Evolutionary conservation across 2,888 invertebrate genomes (phyloP).

Genomic region (Dorcus parallelipipedus): DNA sequence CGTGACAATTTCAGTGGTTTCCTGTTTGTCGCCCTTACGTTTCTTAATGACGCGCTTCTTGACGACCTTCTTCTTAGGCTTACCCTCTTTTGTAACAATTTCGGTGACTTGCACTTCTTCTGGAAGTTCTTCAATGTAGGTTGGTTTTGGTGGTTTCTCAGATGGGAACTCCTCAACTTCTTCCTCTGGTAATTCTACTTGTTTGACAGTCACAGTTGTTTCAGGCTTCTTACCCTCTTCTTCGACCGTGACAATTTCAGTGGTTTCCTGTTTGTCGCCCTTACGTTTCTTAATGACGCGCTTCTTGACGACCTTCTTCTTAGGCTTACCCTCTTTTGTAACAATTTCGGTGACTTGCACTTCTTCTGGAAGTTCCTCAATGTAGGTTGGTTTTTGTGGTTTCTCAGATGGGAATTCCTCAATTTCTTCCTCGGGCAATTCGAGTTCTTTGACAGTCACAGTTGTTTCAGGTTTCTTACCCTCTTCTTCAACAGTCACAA

Average conservation of each 20-base stretch:
- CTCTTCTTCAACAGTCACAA: conserved; percentile 38
- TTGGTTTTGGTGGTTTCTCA: conserved; percentile 19
- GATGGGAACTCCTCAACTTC: conserved; percentile 24
- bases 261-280: conserved; percentile 46
- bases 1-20: conserved; percentile 34
- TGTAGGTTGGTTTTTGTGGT: not conserved
- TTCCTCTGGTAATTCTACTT: conserved; percentile 22
- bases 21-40: conserved; percentile 37
- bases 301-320: conserved; percentile 41
- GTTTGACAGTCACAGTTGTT: conserved; percentile 36
- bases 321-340: conserved; percentile 30
- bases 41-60: conserved; percentile 40
- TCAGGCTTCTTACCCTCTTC: conserved; percentile 48
- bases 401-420: too few species aligned
- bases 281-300: conserved; percentile 47
- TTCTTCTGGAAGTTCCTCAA: conserved; percentile 27
- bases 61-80: conserved; percentile 31
- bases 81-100: conserved; percentile 28
- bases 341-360: conserved; percentile 34
- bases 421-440: conserved; percentile 28
- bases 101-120: conserved; percentile 30
- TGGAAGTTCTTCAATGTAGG: conserved; percentile 31
- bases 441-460: conserved; percentile 36
- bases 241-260: conserved; percentile 49
- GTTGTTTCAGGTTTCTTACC: conserved; percentile 38